Conservation (phyloP, 2,113 vertebrate species). For the Sterrhoptilus dennistouni region DNA sequence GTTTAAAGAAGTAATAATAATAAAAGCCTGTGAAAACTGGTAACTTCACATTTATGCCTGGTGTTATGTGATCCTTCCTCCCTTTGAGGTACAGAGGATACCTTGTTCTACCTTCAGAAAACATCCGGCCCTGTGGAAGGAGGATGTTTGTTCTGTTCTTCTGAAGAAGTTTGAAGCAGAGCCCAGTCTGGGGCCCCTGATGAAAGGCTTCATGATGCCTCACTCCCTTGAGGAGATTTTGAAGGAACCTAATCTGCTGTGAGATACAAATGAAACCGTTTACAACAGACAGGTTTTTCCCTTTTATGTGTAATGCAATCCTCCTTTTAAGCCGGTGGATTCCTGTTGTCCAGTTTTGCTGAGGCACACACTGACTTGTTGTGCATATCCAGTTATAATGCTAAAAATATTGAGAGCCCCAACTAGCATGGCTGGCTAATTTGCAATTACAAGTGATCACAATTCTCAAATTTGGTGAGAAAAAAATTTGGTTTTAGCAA, state of each 20-base stretch:
- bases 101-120: conserved; percentile 58
- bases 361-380: not conserved
- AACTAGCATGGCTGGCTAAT: not conserved
- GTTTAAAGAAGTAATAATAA: conserved; percentile 26
- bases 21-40: not conserved
- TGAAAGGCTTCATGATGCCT: conserved; percentile 31
- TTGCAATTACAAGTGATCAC: not conserved
- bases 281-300: not conserved
- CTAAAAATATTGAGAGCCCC: not conserved
- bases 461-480: not conserved
- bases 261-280: not conserved
- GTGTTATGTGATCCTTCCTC: conserved; percentile 58
- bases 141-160: conserved; percentile 64
- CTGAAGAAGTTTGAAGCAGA: conserved; percentile 46
- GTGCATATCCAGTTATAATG: not conserved
- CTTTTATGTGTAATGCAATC: not conserved
- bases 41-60: not conserved
- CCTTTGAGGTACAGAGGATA: conserved; percentile 57
- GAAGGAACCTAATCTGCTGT: not conserved
- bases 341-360: not conserved
- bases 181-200: conserved; percentile 25
- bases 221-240: conserved; percentile 20
- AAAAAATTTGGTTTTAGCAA: not conserved
- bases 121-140: conserved; percentile 36
- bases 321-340: not conserved